Conservation (phyloP, 2,113 vertebrate genomes). For the Gracilinanus agilis region DNA sequence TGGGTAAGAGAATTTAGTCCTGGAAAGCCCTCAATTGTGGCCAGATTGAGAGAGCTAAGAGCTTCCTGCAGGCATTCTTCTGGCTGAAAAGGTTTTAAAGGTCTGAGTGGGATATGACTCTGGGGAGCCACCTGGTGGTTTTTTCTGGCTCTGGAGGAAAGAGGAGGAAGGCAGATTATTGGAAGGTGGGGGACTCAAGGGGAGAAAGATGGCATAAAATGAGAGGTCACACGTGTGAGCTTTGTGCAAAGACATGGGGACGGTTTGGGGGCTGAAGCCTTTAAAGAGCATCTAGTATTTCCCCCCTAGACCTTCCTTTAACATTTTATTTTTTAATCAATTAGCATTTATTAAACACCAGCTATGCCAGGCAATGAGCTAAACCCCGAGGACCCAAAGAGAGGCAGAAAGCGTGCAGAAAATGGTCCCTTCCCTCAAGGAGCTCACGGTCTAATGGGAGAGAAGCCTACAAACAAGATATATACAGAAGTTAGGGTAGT, state of each 20-base stretch:
- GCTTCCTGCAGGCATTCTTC: not conserved
- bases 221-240: not conserved
- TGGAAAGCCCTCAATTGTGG: not conserved
- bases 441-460: not conserved
- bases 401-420: not conserved
- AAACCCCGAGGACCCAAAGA: not conserved
- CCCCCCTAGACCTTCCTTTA: not conserved
- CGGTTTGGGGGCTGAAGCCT: not conserved
- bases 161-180: not conserved
- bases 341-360: not conserved
- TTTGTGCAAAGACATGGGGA: not conserved
- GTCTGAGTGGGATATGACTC: not conserved
- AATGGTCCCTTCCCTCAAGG: not conserved
- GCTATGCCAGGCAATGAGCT: not conserved
- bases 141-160: not conserved
- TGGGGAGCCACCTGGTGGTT: constrained; percentile 74
- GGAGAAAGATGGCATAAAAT: not conserved
- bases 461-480: not conserved
- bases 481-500: not conserved
- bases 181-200: not conserved
- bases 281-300: not conserved
- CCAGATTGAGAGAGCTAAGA: not conserved
- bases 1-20: constrained; percentile 1
- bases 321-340: not conserved
- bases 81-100: constrained; percentile 7